Evolutionary conservation across 2,888 invertebrate genomes (phyloP), one percentile per base, ranked within the genome.

Genomic region (Caenorhabditis plicata): DNA sequence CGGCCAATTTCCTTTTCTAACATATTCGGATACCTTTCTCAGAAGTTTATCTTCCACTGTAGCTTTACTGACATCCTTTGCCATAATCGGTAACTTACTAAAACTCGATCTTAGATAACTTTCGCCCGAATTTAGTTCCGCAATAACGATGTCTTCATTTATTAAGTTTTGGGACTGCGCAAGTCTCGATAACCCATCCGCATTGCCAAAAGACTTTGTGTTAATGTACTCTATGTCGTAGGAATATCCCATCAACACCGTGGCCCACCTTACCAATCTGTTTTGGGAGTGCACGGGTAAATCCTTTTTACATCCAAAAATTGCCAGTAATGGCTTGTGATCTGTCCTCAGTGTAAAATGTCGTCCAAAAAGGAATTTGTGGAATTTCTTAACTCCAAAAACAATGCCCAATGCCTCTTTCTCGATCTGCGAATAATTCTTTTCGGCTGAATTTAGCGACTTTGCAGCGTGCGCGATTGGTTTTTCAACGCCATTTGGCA

Each of bases 381-480:
- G 62, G 32, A 35, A 56, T 33, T 56, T 56, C 11, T 38, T 23
- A 2, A 56, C 42, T 9, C 41, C 36, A 26, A 23, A 56, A 2
- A 62, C 32, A 13, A 62, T 25, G 2, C 38, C 62, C 8, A 62
- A 32, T 5, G 39, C 56, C 31, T 62, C 62, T 29, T 63, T 57
- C 42, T 56, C 63, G 17, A 57, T 53, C 31, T 63, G 63, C 7
- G 38, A 20, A 35, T 62, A 62, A 7, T 45, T 31, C 15, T 26
- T 23, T 36, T 62, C 44, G 11, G 61, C 27, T 3, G 15, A 29
- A 9, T 45, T 51, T 26, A 62, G 23, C 25, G 41, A 20, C 25
- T 44, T 19, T 0, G 46, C 27, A 4, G 32, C 41, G 32, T 63
- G 57, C 1, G 20, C 20, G 11, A 63, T 31, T n/a, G 52, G 29